A percentile compares a stretch with the other conserved stretches of the same genome.
Evolutionary conservation across 2,113 vertebrate species (phyloP).

Genomic region (Rhabdomys dilectus): DNA sequence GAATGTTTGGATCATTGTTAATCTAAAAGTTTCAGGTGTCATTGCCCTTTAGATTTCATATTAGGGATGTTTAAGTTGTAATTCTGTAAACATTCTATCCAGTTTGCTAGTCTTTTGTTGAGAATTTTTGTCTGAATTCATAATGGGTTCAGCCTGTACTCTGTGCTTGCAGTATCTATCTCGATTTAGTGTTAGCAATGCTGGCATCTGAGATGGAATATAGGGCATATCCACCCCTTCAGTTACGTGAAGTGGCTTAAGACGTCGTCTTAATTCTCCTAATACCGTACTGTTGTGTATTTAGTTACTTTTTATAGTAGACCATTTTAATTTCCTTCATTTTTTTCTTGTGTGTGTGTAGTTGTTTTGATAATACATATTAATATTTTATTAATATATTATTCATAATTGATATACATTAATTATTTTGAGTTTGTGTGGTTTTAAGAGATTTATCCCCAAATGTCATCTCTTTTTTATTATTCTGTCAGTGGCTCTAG

Average conservation of each 20-base stretch:
- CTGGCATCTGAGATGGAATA: not conserved
- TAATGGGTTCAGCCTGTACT: not conserved
- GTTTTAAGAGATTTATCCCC: not conserved
- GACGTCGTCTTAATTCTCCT: not conserved
- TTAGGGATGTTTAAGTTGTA: not conserved
- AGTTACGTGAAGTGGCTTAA: not conserved
- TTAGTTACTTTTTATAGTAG: not conserved
- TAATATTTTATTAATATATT: not conserved
- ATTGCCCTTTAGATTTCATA: not conserved
- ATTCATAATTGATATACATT: too few species aligned
- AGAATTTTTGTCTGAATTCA: not conserved
- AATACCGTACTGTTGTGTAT: not conserved
- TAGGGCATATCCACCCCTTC: not conserved
- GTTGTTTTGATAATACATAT: not conserved
- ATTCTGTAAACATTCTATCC: not conserved
- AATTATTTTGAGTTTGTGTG: not conserved
- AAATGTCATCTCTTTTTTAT: not conserved
- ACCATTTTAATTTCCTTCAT: not conserved
- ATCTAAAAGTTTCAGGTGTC: not conserved
- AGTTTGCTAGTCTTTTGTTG: not conserved
- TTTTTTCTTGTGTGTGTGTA: not conserved
- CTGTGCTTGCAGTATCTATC: not conserved
- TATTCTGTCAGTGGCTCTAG: not conserved
- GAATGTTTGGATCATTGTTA: not conserved
- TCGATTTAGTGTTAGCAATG: not conserved